phyloP scores from a whole-genome alignment of 2,797 vertebrate species.

The Tolypeutes matacus region DNA sequence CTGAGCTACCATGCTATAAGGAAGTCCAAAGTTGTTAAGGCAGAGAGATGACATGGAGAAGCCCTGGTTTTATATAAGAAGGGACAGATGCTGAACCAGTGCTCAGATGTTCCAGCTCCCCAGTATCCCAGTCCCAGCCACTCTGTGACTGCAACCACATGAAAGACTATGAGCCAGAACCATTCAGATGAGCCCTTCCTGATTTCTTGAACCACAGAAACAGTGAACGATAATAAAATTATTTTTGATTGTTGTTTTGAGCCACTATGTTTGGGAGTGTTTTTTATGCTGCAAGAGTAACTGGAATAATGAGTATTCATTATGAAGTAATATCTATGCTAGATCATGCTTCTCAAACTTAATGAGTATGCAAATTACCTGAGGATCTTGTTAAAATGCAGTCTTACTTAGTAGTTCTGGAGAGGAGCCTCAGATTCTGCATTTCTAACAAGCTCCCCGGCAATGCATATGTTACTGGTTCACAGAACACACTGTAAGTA shows the following conservation, averaged over 20 bases:
- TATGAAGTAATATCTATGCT: neutral
- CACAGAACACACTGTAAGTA: neutral
- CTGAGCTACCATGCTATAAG: neutral
- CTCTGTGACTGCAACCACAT: neutral
- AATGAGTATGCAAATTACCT: neutral
- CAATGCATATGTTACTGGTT: fast-evolving
- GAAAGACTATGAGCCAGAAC: neutral
- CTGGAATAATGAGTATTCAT: neutral
- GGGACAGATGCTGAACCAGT: neutral
- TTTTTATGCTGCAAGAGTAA: neutral
- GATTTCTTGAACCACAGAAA: neutral
- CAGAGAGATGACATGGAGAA: neutral
- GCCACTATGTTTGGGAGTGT: neutral
- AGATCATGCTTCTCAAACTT: neutral
- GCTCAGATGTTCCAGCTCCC: neutral
- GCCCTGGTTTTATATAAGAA: neutral
- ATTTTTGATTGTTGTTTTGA: neutral
- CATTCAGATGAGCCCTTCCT: neutral
- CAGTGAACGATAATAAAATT: neutral
- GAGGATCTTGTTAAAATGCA: neutral
- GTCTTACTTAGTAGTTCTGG: neutral
- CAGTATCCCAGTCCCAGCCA: neutral
- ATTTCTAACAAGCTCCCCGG: neutral
- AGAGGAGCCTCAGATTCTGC: conserved; percentile 14
- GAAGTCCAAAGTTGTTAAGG: neutral